phyloP scores from a whole-genome alignment of 1,140 invertebrate species.

The Euwallacea similis region DNA sequence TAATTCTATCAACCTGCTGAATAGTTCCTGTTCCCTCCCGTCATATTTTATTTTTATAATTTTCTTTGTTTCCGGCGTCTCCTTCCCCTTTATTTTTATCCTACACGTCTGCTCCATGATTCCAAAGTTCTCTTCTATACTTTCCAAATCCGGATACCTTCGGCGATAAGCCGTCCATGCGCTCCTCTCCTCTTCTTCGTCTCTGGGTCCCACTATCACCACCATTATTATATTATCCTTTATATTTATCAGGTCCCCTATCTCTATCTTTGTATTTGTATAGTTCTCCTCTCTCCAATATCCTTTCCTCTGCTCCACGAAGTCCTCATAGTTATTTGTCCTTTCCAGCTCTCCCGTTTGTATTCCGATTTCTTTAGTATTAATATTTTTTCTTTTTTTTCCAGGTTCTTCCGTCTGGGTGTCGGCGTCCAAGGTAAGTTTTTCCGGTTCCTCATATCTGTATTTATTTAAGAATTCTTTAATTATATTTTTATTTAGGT shows the following conservation, averaged over 20 bases:
- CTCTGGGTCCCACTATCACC: constrained; percentile 23
- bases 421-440: too few species aligned
- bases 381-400: too few species aligned
- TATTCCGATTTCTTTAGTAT: too few species aligned
- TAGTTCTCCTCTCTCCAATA: constrained; percentile 7
- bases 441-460: too few species aligned
- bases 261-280: constrained; percentile 22
- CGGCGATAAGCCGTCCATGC: constrained; percentile 20
- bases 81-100: not conserved
- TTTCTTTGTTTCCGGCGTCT: not conserved
- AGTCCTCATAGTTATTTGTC: too few species aligned
- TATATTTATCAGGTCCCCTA: constrained; percentile 18
- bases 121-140: not conserved
- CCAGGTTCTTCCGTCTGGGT: too few species aligned
- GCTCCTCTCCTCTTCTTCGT: constrained; percentile 11
- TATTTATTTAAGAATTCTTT: too few species aligned
- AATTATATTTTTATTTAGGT: too few species aligned
- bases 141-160: constrained; percentile 31
- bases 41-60: constrained; percentile 1
- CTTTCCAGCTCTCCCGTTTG: too few species aligned
- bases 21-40: constrained; percentile 1
- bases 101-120: constrained; percentile 4
- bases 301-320: too few species aligned
- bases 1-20: not conserved
- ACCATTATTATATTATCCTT: constrained; percentile 16